Base-by-base conservation (phyloP, 2,113 vertebrate genomes). In the Scortum barcoo region DNA sequence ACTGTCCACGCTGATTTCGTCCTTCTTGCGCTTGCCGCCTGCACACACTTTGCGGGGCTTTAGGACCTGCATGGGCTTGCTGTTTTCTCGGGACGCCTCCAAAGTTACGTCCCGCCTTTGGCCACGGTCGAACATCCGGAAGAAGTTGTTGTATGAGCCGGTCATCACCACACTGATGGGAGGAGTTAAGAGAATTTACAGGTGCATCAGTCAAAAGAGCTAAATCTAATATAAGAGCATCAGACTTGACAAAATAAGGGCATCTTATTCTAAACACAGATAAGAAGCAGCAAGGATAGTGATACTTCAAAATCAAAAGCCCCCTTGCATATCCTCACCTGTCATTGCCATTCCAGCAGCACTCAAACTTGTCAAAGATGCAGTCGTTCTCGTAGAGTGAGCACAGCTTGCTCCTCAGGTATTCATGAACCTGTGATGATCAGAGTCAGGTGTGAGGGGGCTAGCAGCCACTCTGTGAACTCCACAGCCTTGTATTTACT, bases 121-220 rank as follows among this genome's bases (percentile, higher is more conserved):
- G 90, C 96, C 96, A 19, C 98, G 96, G 91, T 99, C 98, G 57
- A 99, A 97, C 98, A 99, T 99, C 89, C 98, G 96, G 96, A 99
- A 99, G 96, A 99, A 99, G 95, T 99, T 99, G 95, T 99, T 99
- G 95, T 99, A 99, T 24, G 98, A 99, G 83, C 98, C 98, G 0
- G 98, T 99, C 98, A 99, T 99, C 92, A 98, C 98, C 82, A 99
- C 97, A 40, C 98, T 99, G 93, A 1, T 1, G 4, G 19, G 24
- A 36, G 20, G 33, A 24, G 26, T 38, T 0, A 11, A 16, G 26
- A 33, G 33, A 13, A 63, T 65, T 56, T 58, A 9, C 5, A 56
- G 50, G 9, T 5, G 2, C 14, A 30, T 54, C 5, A 16, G 6
- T 58, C 1, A 46, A 61, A 28, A 72, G 44, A 58, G 54, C 2